Evolutionary conservation across 2,113 vertebrate genomes (phyloP).

Genomic region (Mungos mungo): DNA sequence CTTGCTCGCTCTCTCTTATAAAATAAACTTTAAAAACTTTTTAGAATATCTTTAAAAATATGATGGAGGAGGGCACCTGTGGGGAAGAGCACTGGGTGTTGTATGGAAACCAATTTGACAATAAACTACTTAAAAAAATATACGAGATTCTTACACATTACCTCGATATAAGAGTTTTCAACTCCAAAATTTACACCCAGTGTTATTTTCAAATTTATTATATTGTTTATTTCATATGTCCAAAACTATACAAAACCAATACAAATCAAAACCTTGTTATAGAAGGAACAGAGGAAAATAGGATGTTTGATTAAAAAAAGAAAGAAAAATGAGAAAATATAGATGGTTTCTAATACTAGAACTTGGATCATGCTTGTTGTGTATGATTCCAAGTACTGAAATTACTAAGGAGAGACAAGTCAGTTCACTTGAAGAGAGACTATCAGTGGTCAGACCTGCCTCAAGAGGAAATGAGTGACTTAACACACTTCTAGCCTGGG

Average conservation of each 20-base stretch:
- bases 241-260: constrained; percentile 9
- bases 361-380: not conserved
- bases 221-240: not conserved
- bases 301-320: not conserved
- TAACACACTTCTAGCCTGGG: not conserved
- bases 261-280: not conserved
- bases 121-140: no score
- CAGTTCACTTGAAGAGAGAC: not conserved
- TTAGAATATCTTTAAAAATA: not conserved
- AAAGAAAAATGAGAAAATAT: not conserved
- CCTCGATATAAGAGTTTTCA: not conserved
- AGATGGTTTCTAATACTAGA: not conserved
- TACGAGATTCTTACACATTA: not conserved
- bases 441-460: not conserved
- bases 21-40: no score
- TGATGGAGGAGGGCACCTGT: not conserved
- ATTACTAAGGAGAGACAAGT: not conserved
- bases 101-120: no score
- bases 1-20: no score
- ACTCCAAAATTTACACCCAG: not conserved
- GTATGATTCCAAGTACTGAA: not conserved
- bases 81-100: no score
- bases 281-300: not conserved
- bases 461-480: not conserved
- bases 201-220: not conserved